Base-by-base conservation (phyloP, 2,113 vertebrate species). In the Lethenteron camtschaticum region DNA sequence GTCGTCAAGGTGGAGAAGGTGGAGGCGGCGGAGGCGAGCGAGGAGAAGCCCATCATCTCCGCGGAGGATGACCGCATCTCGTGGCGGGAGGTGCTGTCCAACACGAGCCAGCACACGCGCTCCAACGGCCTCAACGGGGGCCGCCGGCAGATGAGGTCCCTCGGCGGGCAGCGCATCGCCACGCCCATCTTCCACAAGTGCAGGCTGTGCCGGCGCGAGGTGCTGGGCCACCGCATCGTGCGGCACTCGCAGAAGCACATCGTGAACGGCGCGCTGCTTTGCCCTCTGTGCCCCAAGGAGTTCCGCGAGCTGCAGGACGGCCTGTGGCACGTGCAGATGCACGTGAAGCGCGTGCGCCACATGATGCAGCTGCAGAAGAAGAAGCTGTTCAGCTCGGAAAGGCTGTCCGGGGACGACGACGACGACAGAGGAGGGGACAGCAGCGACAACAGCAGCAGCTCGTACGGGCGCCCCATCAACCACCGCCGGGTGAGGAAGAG, bases 221-320 rank as follows among this genome's bases (percentile, higher is more conserved):
- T 90, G 71, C 83, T 83, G 74, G 89, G 90, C 72, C 79, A 82
- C 55, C 83, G 87, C 73, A 84, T 95, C 71, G 75, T 90, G 73
- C 87, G 88, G 77, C 94, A 99, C 79, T 89, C 92, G 10, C 91
- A 86, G 79, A 90, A 87, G 81, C 94, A 99, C 12, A 80, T 85
- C 76, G 80, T 84, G 73, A 83, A 88, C 57, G 81, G 82, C 10
- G 69, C 81, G 76, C 88, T 89, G 70, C 88, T 85, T 0, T 99
- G 94, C 75, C 91, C 94, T 0, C 79, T 97, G 69, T 99, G 94
- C 75, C 80, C 87, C 73, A 83, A 85, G 73, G 87, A 81, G 68
- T 99, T 90, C 73, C 81, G 83, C 73, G 86, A 79, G 74, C 87
- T 87, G 74, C 85, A 89, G 68, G 78, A 89, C 14, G 89, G 96